Evolutionary conservation across 2,888 invertebrate species (phyloP), one percentile per base, ranked within the genome.

Genomic region (Cephus rjabovi): DNA sequence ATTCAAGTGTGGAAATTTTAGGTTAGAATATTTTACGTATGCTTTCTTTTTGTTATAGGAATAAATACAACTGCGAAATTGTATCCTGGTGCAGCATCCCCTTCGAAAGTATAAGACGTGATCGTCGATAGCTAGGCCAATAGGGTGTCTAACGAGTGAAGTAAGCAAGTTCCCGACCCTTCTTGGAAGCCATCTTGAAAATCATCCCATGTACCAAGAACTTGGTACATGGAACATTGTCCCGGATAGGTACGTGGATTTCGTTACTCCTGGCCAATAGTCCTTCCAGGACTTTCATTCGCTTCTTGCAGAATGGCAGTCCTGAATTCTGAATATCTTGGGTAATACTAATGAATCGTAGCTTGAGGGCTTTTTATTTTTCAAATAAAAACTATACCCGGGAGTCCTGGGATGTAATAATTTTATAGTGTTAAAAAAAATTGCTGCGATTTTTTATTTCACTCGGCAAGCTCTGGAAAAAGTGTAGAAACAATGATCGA

Each of bases 141-240:
- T 79, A 37, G 80, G 76, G 77, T 78, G 81, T 81, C 83, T 89
- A 89, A 89, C 89, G 85, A 89, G 83, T 84, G 82, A 83, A 87
- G 86, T 83, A 86, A 87, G 88, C 87, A 87, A 89, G 84, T 88
- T 89, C 84, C 83, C 82, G 76, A 79, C 9, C 56, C 56, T 56
- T 56, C 56, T 56, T 23, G 56, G 23, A 9, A 56, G 56, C 56
- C 23, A 56, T 56, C 56, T 56, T 56, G 56, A 15, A 15, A 56
- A 56, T 23, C 56, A 9, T 9, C 0, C 23, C 56, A 56, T 56
- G 56, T 56, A 56, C 56, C 56, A 56, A 56, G 9, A 9, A 9
- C 56, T 56, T 56, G 56, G 56, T 23, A 37, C 37, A 37, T 37
- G 23, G 56, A 23, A 56, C 23, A 56, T 56, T 56, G 23, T 56